Percentiles rank a stretch among this genome's conserved stretches.
Conservation (phyloP, 2,888 invertebrate species). For the Plebejus melissa region DNA sequence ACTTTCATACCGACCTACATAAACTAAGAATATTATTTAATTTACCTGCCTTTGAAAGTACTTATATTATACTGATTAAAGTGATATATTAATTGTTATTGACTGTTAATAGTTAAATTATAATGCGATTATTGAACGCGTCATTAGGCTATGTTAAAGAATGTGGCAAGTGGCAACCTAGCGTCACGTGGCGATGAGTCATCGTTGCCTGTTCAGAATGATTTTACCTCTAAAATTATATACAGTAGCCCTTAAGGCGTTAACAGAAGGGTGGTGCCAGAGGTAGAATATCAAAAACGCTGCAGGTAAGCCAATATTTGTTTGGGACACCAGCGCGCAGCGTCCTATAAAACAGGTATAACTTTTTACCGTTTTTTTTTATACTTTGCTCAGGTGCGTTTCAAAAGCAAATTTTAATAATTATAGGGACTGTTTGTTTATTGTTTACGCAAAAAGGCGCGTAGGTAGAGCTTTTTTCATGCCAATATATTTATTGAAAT, state of each 20-base stretch:
- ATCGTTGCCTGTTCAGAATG: conserved; percentile 9
- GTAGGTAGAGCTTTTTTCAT: not conserved
- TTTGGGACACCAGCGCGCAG: conserved; percentile 27
- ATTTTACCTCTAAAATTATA: not conserved
- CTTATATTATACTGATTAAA: too few species aligned
- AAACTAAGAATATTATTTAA: not conserved
- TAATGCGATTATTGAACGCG: not conserved
- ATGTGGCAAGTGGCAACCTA: conserved; percentile 17
- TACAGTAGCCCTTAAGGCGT: not conserved
- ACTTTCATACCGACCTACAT: not conserved
- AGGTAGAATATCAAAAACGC: not conserved
- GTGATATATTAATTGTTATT: not conserved
- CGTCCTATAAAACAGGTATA: conserved; percentile 33
- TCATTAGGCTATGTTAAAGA: conserved; percentile 3
- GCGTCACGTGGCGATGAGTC: conserved; percentile 31
- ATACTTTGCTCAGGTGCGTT: conserved; percentile 18
- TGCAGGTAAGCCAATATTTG: conserved; percentile 34
- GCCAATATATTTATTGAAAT: not conserved
- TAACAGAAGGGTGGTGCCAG: not conserved
- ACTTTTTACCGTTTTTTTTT: conserved; percentile 20
- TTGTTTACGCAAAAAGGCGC: not conserved
- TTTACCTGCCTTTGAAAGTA: not conserved
- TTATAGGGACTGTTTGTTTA: not conserved
- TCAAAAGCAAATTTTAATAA: not conserved
- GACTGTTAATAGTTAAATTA: not conserved